phyloP scores from a whole-genome alignment of 2,888 invertebrate genomes.

The Acleris holmiana region DNA sequence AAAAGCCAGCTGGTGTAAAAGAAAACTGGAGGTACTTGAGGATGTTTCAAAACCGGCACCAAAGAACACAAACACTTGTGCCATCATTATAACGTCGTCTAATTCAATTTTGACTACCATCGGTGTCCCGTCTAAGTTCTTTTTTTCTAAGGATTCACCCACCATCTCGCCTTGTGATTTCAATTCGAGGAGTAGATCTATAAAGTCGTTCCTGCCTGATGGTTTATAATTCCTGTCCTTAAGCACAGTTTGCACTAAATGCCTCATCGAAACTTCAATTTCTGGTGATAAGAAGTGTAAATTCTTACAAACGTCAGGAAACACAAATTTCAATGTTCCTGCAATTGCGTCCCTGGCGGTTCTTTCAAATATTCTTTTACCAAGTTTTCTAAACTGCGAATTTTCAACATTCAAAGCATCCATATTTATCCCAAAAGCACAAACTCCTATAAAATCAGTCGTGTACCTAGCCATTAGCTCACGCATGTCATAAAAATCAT shows the following conservation, averaged over 20 bases:
- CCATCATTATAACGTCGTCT: slow-evolving; percentile 63
- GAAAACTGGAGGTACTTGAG: slow-evolving; percentile 76
- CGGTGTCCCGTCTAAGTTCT: slow-evolving; percentile 61
- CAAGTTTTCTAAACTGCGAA: slow-evolving; percentile 69
- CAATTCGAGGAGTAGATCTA: slow-evolving; percentile 69
- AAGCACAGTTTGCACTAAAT: slow-evolving; percentile 60
- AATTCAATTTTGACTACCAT: slow-evolving; percentile 64
- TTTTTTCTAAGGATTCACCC: slow-evolving; percentile 67
- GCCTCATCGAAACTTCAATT: slow-evolving; percentile 58
- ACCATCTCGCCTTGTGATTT: slow-evolving; percentile 66
- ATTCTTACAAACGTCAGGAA: slow-evolving; percentile 67
- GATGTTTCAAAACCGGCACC: slow-evolving; percentile 83
- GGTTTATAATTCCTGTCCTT: slow-evolving; percentile 63
- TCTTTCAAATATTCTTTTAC: slow-evolving; percentile 67
- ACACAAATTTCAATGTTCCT: slow-evolving; percentile 61
- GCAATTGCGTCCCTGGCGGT: slow-evolving; percentile 57
- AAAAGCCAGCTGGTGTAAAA: slow-evolving; percentile 76
- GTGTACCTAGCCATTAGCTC: slow-evolving; percentile 77
- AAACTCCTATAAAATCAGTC: slow-evolving; percentile 74
- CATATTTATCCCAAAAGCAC: slow-evolving; percentile 74
- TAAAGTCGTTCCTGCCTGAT: slow-evolving; percentile 71
- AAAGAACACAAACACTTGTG: slow-evolving; percentile 76
- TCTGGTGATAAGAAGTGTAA: slow-evolving; percentile 59
- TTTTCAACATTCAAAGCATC: slow-evolving; percentile 67
- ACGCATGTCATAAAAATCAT: slow-evolving; percentile 63